Evolutionary conservation across 1,140 invertebrate genomes (phyloP), one percentile per base, ranked within the genome.

Genomic region (Cydia fagiglandana): DNA sequence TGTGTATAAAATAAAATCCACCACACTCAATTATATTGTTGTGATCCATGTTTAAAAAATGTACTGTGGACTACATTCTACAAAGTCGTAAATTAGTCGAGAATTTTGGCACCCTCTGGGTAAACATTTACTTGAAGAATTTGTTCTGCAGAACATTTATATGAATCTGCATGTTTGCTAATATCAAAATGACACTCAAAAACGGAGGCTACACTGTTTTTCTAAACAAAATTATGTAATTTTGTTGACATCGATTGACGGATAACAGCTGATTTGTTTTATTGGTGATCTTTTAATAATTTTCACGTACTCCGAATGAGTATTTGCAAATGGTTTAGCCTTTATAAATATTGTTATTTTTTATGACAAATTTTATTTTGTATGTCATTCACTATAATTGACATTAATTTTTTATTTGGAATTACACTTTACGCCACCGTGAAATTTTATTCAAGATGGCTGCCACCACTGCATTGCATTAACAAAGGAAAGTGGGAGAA

Each of bases 1-100:
- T 95, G 81, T 96, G 95, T 81, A 95, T 94, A 93, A 97, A 97
- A 80, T 93, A 91, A 91, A 96, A 96, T 82, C 94, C 95, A 78
- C 93, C 94, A 85, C 95, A 95, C 82, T 93, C 91, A 79, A 93
- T 92, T 80, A 91, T 86, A 83, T 87, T 90, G 80, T 86, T 89
- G 75, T 86, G 85, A 88, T 90, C 90, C 91, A 91, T 91, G 79
- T 86, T 85, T 88, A 84, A 81, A 81, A 80, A 78, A 77, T 78
- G 80, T 78, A 78, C 81, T 56, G 81, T 83, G 81, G 83, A 80
- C 90, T 91, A 91, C 90, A 93, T 93, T 85, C 86, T 92, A 89
- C 84, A 83, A 86, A 86, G 77, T 79, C 79, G 82, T 77, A 81
- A 85, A 75, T 77, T 38, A 81, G 78, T 80, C 77, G 80, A 81